These are phyloP conservation scores for Acanthornis magna DNA, from an alignment of 2,797 vertebrate genomes.

Conservation along the genomic window DNA sequence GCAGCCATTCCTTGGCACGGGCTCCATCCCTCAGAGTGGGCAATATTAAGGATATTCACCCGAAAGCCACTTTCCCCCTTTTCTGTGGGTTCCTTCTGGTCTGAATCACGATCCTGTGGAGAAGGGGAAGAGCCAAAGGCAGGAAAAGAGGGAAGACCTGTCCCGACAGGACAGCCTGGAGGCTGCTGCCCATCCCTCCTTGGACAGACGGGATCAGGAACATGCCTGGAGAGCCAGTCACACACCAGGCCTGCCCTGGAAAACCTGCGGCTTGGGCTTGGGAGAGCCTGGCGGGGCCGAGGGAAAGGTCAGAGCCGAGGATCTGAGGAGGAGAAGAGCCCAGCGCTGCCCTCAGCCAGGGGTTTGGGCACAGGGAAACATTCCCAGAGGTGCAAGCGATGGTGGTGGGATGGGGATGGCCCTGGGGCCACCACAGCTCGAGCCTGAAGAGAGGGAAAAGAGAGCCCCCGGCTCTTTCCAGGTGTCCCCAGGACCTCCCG, in stretches of 20 bases:
- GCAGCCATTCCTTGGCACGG: background rate
- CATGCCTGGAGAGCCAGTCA: background rate
- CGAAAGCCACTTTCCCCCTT: background rate
- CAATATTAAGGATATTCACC: background rate
- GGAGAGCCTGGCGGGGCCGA: background rate
- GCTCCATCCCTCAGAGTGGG: background rate
- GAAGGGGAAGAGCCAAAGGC: background rate
- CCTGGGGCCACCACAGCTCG: too few species aligned
- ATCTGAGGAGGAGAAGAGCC: background rate
- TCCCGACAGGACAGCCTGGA: background rate
- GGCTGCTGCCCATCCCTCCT: background rate
- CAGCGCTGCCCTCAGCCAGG: background rate
- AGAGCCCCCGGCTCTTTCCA: background rate
- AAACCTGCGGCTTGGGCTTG: background rate
- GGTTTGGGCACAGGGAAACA: background rate
- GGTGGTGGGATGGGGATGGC: background rate
- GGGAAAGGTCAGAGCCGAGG: background rate
- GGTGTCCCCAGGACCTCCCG: accelerated
- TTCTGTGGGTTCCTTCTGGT: background rate
- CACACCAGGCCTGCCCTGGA: background rate
- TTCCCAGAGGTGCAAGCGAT: background rate
- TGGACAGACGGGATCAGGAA: background rate
- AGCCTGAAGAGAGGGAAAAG: background rate
- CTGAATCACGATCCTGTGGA: background rate
- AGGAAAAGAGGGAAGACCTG: background rate